Percentiles rank a stretch among this genome's conserved stretches.
Evolutionary conservation across 2,888 invertebrate genomes (phyloP).

Genomic region (Protonemura montana): DNA sequence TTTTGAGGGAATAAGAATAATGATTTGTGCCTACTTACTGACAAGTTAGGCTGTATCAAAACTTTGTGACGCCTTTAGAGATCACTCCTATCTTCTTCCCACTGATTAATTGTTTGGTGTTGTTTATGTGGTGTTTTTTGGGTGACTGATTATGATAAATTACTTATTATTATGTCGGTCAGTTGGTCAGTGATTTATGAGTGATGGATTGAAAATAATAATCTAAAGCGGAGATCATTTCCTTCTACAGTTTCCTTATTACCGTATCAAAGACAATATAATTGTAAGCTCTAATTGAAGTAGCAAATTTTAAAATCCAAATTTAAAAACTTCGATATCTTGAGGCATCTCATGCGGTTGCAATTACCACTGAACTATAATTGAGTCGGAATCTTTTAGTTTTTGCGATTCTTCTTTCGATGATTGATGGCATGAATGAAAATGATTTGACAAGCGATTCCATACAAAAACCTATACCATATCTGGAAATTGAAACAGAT

Average conservation of each 20-base stretch:
- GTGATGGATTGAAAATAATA: neutral
- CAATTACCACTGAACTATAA: too few species aligned
- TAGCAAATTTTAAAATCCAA: neutral
- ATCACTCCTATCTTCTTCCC: neutral
- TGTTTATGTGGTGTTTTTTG: neutral
- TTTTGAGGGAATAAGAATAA: neutral
- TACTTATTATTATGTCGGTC: neutral
- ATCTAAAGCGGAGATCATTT: neutral
- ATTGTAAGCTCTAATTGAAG: neutral
- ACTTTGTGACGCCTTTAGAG: neutral
- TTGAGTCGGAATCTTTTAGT: neutral
- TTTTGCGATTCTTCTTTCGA: neutral
- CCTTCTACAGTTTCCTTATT: too few species aligned
- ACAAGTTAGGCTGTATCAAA: neutral
- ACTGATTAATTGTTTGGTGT: neutral
- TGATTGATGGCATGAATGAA: neutral
- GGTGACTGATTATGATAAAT: neutral
- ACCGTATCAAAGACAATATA: neutral
- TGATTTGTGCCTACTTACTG: neutral
- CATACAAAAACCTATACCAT: neutral
- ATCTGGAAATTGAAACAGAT: neutral
- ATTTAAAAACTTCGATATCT: neutral
- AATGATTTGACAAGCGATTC: neutral
- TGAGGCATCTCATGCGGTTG: neutral
- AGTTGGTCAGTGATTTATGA: neutral